phyloP scores from a whole-genome alignment of 2,797 vertebrate species.

The Pyrocephalus nanus region DNA sequence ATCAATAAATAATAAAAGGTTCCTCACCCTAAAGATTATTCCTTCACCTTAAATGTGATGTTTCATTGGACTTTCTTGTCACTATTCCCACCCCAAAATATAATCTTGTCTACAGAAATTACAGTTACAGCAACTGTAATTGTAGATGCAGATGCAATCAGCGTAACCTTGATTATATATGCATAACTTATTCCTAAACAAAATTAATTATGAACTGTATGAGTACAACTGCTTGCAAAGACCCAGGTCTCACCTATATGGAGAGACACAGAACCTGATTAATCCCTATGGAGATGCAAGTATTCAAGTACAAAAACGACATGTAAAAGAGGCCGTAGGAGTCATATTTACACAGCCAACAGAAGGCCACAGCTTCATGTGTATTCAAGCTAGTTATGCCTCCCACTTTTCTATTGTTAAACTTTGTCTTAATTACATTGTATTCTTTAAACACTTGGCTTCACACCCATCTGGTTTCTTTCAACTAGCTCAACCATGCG shows the following conservation, averaged over 20 bases:
- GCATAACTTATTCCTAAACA: neutral
- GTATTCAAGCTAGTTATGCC: neutral
- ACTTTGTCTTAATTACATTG: conserved; percentile 46
- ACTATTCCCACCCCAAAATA: neutral
- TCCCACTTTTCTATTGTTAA: conserved; percentile 43
- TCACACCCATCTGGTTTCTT: conserved; percentile 35
- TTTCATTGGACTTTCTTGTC: neutral
- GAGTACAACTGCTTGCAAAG: neutral
- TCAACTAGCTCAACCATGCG: conserved; percentile 42
- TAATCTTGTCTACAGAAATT: neutral
- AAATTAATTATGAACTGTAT: neutral
- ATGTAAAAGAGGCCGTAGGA: neutral
- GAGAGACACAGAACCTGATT: neutral
- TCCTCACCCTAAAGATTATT: neutral
- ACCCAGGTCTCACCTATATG: neutral
- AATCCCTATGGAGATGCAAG: neutral
- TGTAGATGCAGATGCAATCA: neutral
- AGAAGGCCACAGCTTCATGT: neutral
- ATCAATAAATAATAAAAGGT: neutral
- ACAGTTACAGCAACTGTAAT: neutral
- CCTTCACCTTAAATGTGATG: neutral
- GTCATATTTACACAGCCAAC: neutral
- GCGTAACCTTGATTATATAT: neutral
- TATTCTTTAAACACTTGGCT: conserved; percentile 54
- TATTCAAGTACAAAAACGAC: neutral